Evolutionary conservation across 2,888 invertebrate genomes (phyloP), one percentile per base, ranked within the genome.

Genomic region (Choreutis nemorana): DNA sequence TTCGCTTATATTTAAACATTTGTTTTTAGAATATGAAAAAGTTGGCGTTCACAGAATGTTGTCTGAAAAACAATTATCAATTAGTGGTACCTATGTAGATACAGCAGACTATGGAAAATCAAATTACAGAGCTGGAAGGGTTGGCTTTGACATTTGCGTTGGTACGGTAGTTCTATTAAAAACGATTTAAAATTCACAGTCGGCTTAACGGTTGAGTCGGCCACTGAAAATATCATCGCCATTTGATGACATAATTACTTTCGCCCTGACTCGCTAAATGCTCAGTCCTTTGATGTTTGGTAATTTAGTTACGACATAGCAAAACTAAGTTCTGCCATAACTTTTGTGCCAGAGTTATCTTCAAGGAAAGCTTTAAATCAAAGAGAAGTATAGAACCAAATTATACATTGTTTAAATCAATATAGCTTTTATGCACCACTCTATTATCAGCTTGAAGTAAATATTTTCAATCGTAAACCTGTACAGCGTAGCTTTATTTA

Each of bases 141-240:
- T 49, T 41, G 49, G 57, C 64, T 71, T 63, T 65, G 59, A 56
- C 48, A 53, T 45, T 41, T 48, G 51, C 45, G 36, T 40, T 40
- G 42, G 36, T 41, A 48, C 44, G 39, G 42, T 40, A 33, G 29
- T 49, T 50, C 61, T 63, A 72, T 73, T 75, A 73, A 73, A 77
- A 72, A 66, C 57, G 64, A 70, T 75, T 72, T 77, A 73, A 70
- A 75, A 77, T 77, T 73, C 75, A 77, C 72, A 70, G 70, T 71
- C 62, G 59, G 66, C 63, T 65, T 57, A 61, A 55, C 55, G 53
- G 58, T 45, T 49, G 51, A 55, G 51, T 52, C 53, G 48, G 44
- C 4, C n/a, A 44, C 45, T 45, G 54, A 52, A 49, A 54, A 52
- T 55, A 59, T 60, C 61, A 58, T 57, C n/a, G 60, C 60, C 50